Conservation (phyloP, 2,113 vertebrate genomes). For the Colossoma macropomum region DNA sequence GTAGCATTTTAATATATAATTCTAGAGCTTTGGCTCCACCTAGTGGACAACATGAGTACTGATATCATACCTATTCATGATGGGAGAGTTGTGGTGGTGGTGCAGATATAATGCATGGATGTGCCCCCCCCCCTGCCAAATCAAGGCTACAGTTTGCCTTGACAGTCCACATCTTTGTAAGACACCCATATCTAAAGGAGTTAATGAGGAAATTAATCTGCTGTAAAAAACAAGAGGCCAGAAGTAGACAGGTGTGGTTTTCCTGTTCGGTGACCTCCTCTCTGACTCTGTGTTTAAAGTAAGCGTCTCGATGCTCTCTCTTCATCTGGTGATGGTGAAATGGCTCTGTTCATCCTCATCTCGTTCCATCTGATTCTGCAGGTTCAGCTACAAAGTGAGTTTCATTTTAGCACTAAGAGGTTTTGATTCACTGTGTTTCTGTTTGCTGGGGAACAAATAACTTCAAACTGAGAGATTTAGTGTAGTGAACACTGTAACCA, state of each 20-base stretch:
- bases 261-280: neutral
- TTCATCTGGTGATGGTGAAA: neutral
- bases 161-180: too few relatives aligned
- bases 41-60: too few relatives aligned
- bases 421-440: neutral
- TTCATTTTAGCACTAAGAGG: neutral
- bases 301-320: neutral
- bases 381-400: conserved; percentile 14
- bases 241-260: neutral
- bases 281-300: neutral
- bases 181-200: too few relatives aligned
- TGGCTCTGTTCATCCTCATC: conserved; percentile 16
- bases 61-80: too few relatives aligned
- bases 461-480: neutral
- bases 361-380: neutral
- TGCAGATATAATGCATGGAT: too few relatives aligned
- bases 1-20: too few relatives aligned
- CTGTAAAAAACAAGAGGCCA: neutral
- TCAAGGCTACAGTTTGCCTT: too few relatives aligned
- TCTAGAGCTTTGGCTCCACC: too few relatives aligned
- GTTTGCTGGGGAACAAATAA: too few relatives aligned
- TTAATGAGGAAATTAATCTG: too few relatives aligned
- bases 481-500: neutral
- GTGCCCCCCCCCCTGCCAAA: too few relatives aligned
- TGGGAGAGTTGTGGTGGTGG: too few relatives aligned